These are phyloP conservation scores for Eudyptes chrysolophus DNA, from an alignment of 2,113 vertebrate genomes.

Conservation along the genomic window DNA sequence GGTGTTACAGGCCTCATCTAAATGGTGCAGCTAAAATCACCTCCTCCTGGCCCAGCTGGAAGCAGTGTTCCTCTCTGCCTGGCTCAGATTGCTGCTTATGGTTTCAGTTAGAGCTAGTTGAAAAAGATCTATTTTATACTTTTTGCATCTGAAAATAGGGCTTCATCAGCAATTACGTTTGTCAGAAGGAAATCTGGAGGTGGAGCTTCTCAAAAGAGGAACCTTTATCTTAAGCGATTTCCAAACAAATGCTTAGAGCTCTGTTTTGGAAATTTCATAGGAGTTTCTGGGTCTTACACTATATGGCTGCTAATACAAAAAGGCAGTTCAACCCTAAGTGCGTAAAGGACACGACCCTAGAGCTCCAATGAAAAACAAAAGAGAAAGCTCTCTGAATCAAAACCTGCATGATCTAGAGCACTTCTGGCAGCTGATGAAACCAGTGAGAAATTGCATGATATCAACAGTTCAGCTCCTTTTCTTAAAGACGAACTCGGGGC, in stretches of 20 bases:
- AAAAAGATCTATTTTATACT: neutral
- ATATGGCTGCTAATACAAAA: neutral
- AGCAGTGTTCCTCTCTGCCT: neutral
- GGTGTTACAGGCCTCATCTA: rapidly evolving
- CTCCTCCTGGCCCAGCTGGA: neutral
- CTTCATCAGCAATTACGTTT: neutral
- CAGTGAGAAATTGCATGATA: rapidly evolving
- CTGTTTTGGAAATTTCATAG: neutral
- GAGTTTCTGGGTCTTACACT: neutral
- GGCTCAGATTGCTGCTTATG: neutral
- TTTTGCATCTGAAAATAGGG: neutral
- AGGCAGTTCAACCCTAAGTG: neutral
- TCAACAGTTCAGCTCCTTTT: neutral
- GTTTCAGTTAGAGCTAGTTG: neutral
- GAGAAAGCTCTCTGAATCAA: neutral
- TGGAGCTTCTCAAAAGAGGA: neutral
- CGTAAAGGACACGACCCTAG: neutral
- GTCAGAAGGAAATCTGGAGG: neutral
- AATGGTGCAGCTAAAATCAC: neutral
- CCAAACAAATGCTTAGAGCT: neutral
- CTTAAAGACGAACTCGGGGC: neutral
- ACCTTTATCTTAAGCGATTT: neutral
- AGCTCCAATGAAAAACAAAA: neutral
- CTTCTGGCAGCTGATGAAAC: neutral
- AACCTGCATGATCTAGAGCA: neutral